Evolutionary conservation across 2,888 invertebrate genomes (phyloP), one percentile per base, ranked within the genome.

Genomic region (Neoaliturus tenellus): DNA sequence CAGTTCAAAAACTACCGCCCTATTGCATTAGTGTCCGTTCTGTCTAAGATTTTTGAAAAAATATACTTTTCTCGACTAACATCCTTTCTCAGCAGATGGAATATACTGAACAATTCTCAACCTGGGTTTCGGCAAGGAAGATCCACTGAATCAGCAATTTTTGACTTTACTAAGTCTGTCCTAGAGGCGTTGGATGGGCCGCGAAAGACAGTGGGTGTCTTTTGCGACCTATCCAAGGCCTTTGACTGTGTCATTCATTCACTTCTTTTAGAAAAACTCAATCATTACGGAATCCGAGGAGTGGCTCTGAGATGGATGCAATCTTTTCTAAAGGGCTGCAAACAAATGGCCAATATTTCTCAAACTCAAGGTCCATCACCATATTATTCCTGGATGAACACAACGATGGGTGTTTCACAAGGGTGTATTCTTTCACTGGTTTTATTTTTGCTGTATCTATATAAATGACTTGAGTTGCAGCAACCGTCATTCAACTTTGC

Each of bases 11-110:
- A 80, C 12, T 80, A 80, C 23, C 31, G 80, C 12, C 80, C 31
- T 17, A 55, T 80, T 14, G 55, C 80, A 2, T 80, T 55, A 48
- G 12, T 80, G 28, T 58, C 80, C 10, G 33, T 80, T 23, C 28
- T 80, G n/a, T 80, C 80, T 17, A 80, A 80, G 58, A 55, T 80
- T 48, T 80, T 17, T 80, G 55, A 80, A 80, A 80, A 78, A 23
- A 48, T 78, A 20, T 78, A 8, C n/a, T 23, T 78, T 14, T 28
- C 20, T 20, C 23, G 78, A 23, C 78, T 44, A 14, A 78, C 51
- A 1, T n/a, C 25, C n/a, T 78, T 78, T 48, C 78, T 78, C 23
- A 17, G 14, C 17, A 35, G 17, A 10, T 44, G 25, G 51, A 48
- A 41, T 20, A 31, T 48, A 78, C 17, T 78, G 17, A 33, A 41